Percentiles rank a stretch among this genome's conserved stretches.
phyloP scores from a whole-genome alignment of 1,140 invertebrate species.

The Drosophila nasuta region DNA sequence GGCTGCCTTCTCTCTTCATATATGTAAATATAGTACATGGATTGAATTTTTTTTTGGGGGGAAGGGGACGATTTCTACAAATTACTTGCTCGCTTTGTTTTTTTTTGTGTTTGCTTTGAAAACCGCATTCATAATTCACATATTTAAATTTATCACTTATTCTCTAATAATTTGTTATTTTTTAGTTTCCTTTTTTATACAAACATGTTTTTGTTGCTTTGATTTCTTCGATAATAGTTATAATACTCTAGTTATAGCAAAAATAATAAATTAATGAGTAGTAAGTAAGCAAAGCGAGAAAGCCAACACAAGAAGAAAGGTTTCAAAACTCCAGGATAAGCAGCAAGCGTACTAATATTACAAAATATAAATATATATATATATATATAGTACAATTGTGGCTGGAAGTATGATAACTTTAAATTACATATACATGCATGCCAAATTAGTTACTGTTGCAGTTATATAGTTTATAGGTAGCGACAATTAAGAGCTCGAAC shows the following conservation, averaged over 20 bases:
- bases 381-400: conserved; percentile 66
- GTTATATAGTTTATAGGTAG: conserved; percentile 22
- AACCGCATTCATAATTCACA: conserved; percentile 50
- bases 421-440: conserved; percentile 40
- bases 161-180: conserved; percentile 19
- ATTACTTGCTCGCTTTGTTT: conserved; percentile 25
- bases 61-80: conserved; percentile 14
- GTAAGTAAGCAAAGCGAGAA: conserved; percentile 64
- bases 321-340: conserved; percentile 48
- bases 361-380: conserved; percentile 33
- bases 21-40: conserved; percentile 37
- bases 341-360: conserved; percentile 58
- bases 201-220: conserved; percentile 48
- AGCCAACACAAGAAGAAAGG: conserved; percentile 46
- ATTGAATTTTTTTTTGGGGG: conserved; percentile 22
- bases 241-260: conserved; percentile 71
- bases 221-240: conserved; percentile 39
- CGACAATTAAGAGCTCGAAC: conserved; percentile 24
- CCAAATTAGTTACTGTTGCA: conserved; percentile 35
- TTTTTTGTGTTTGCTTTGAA: conserved; percentile 25
- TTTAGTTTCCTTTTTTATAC: conserved; percentile 56
- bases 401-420: conserved; percentile 68
- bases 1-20: conserved; percentile 27
- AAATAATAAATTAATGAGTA: conserved; percentile 77
- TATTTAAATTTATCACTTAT: conserved; percentile 48